These are phyloP conservation scores for Chironomus riparius DNA, from an alignment of 2,888 invertebrate species.

Conservation along the genomic window DNA sequence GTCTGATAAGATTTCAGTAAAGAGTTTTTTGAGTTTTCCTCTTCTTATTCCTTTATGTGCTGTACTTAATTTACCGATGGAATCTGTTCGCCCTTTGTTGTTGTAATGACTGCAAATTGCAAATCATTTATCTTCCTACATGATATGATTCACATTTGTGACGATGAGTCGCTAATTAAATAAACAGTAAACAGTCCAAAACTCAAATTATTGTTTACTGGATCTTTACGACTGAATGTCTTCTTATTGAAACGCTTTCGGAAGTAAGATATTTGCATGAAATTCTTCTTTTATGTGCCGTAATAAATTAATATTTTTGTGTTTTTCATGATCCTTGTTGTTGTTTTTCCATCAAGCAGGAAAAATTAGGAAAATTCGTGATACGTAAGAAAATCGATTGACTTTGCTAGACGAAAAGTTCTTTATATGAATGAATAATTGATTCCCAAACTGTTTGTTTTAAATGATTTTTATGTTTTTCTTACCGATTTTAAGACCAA, in stretches of 20 bases:
- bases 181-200: neutral
- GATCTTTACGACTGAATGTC: neutral
- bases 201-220: neutral
- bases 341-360: neutral
- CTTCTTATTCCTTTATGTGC: too few relatives aligned
- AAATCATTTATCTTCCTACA: neutral
- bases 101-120: neutral
- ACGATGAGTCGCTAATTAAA: constrained; percentile 16
- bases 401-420: neutral
- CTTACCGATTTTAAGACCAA: constrained; percentile 22
- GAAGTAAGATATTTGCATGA: neutral
- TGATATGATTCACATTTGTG: neutral
- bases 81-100: neutral
- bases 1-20: neutral
- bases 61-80: neutral
- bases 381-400: neutral
- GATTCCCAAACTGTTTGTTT: neutral
- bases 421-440: neutral
- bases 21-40: neutral
- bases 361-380: neutral
- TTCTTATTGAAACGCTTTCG: neutral
- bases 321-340: neutral
- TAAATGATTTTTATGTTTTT: neutral
- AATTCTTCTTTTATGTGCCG: neutral
- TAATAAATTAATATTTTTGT: neutral